Base-by-base conservation (phyloP, 2,888 invertebrate species). In the Andrena trimmerana region DNA sequence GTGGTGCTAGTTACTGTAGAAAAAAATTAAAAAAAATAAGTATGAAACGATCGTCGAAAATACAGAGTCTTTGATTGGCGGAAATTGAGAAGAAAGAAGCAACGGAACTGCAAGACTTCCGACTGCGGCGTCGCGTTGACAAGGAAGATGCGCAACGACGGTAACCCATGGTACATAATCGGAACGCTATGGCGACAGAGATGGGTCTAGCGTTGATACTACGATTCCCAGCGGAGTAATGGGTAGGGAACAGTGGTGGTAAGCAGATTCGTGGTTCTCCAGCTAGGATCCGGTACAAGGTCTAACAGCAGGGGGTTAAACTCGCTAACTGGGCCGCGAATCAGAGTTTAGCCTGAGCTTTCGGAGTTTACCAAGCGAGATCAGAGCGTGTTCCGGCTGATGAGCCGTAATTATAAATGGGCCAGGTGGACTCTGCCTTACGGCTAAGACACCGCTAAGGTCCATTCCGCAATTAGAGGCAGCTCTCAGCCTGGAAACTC, bases 321-420 rank as follows among this genome's bases (percentile, higher is more conserved):
- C 24, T 63, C 42, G 50, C 16, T 13, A 31, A 48, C 16, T 10
- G 24, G 31, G 6, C 13, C 57, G 24, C 6, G 59, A n/a, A 63
- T 66, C 36, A 10, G 8, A 7, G 10, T 29, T 48, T 10, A 10
- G 16, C 2, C 4, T 0, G 2, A 1, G 62, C 3, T 59, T 13
- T 13, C n/a, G 50, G 29, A 73, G 36, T 66, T 73, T 16, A 36
- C 65, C 7, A 20, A n/a, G 29, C 54, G 33, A 63, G 57, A 69
- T 63, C 63, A 16, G 27, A 36, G 29, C 2, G 31, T 2, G 63
- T 60, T 42, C 27, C 27, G 2, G 13, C 13, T n/a, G 74, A 67
- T 63, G 36, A 57, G 48, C 13, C 54, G 31, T 68, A 72, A 72
- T 81, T 68, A 78, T 54, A 72, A 78, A 68, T 65, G 67, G 68